Conservation (phyloP, 2,797 vertebrate species). For the Fistularia commersonii region DNA sequence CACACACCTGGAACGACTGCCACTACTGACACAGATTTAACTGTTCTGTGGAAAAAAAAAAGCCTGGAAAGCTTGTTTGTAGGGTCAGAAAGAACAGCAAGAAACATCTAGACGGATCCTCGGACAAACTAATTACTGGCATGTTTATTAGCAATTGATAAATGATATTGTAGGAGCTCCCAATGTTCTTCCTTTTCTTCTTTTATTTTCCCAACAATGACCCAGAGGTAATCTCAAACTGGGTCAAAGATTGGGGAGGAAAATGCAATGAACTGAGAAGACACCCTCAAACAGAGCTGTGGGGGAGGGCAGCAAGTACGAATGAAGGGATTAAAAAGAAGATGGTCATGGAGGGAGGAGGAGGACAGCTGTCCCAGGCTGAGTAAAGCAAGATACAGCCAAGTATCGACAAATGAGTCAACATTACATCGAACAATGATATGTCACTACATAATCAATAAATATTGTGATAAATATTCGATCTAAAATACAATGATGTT, state of each 20-base stretch:
- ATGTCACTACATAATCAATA: no score
- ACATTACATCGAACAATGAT: neutral
- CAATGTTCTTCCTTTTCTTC: neutral
- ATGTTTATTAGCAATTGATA: conserved; percentile 2
- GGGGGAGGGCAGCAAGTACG: conserved; percentile 21
- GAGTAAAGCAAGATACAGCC: neutral
- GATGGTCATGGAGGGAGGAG: neutral
- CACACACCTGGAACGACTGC: conserved; percentile 58
- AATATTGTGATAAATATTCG: no score
- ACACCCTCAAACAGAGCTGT: conserved; percentile 2
- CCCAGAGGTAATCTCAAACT: neutral
- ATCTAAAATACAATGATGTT: no score
- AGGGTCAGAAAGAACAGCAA: neutral
- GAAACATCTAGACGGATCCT: no score
- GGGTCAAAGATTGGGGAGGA: neutral
- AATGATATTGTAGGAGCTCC: neutral
- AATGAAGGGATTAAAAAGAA: conserved; percentile 39
- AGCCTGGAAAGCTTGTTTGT: neutral
- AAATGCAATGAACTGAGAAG: neutral
- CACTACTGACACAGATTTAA: conserved; percentile 56
- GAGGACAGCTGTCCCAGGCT: neutral
- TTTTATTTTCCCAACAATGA: neutral
- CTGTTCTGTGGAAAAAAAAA: conserved; percentile 1
- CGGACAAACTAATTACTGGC: neutral
- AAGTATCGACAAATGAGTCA: neutral